Percentiles rank a stretch among this genome's conserved stretches.
Conservation (phyloP, 2,888 invertebrate genomes). For the Microplitis manilae region DNA sequence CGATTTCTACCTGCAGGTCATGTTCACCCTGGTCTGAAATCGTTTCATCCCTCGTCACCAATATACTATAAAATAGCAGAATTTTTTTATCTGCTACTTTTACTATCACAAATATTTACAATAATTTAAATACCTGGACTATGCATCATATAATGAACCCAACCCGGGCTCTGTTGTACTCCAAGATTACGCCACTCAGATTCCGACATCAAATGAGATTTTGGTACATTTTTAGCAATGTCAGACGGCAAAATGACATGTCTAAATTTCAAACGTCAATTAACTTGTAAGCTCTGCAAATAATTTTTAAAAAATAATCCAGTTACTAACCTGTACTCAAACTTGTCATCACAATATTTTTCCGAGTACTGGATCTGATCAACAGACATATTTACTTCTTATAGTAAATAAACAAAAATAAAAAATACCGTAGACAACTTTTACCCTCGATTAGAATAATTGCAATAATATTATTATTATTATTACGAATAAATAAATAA, state of each 20-base stretch:
- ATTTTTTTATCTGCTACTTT: background rate
- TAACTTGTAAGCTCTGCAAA: background rate
- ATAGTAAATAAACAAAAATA: background rate
- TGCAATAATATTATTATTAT: background rate
- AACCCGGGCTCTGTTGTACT: conserved; percentile 93
- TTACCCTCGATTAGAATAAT: background rate
- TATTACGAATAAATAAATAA: background rate
- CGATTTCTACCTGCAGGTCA: too few relatives aligned
- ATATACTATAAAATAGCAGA: too few relatives aligned
- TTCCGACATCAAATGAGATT: conserved; percentile 93
- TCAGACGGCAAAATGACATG: conserved; percentile 93
- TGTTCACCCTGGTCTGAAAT: too few relatives aligned
- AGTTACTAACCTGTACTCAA: conserved; percentile 86
- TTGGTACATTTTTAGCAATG: conserved; percentile 87
- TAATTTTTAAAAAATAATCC: background rate
- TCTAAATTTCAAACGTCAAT: conserved; percentile 71
- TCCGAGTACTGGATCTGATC: conserved; percentile 94
- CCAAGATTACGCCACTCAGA: conserved; percentile 95
- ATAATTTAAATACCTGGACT: conserved; percentile 76
- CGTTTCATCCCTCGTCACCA: too few relatives aligned
- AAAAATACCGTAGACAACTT: background rate
- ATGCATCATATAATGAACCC: conserved; percentile 93
- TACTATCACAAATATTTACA: too few relatives aligned
- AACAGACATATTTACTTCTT: conserved; percentile 76
- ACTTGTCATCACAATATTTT: conserved; percentile 89